Evolutionary conservation across 1,140 invertebrate genomes (phyloP), one percentile per base, ranked within the genome.

Genomic region (Neuroterus valhalla): DNA sequence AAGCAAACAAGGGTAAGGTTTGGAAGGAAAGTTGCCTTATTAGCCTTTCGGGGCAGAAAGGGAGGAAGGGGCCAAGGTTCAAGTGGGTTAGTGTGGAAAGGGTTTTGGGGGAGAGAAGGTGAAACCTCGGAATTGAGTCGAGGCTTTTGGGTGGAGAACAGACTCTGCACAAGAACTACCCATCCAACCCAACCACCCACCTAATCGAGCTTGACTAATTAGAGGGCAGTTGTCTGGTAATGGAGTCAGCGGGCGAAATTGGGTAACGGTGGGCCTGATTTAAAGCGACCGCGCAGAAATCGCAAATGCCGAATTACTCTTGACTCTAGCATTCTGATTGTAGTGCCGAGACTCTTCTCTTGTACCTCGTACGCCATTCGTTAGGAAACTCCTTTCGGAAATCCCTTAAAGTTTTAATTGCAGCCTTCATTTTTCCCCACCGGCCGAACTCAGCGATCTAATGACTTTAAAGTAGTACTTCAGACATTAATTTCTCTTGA

Each of bases 201-300:
- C 83, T 89, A 89, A 89, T 87, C 82, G 84, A 85, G 85, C 84
- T 81, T 85, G 85, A 83, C 84, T 88, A 89, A 89, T 89, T 88
- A 89, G 84, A 86, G 84, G 81, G 76, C 80, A 85, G 83, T 85
- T 82, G 78, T 70, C 78, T 86, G 82, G 82, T 88, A 88, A 89
- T 88, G 83, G 82, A 86, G 81, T 86, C 82, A 82, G 78, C 77
- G 73, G 74, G 74, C 67, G 79, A 86, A 86, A 84, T 85, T 85
- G 81, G 82, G 74, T 85, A 85, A 88, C 78, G 80, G 70, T 77
- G 79, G 75, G 79, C 82, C 81, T 86, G 84, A 88, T 89, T 88
- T 86, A 88, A 82, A 82, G 48, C 66, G 72, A 79, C 77, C 55
- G 69, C 72, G 78, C 75, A 80, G 31, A 82, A 83, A 81, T 82